Evolutionary conservation across 2,797 vertebrate species (phyloP).

Genomic region (Tadarida brasiliensis): DNA sequence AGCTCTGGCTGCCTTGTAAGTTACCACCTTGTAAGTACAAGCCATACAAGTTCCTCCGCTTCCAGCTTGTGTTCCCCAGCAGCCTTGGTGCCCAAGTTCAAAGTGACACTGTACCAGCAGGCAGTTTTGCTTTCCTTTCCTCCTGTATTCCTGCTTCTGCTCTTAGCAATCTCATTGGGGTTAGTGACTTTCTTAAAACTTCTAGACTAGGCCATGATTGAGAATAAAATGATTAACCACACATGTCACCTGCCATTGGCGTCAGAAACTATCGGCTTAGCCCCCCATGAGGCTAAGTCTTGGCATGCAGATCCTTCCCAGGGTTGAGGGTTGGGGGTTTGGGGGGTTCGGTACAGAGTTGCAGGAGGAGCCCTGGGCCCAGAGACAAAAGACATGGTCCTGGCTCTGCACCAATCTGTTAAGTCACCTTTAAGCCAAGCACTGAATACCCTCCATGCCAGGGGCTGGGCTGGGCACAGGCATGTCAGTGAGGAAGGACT

Average conservation of each 20-base stretch:
- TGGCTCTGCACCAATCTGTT: not conserved
- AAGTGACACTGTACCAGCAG: not conserved
- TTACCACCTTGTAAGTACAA: not conserved
- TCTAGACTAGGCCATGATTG: not conserved
- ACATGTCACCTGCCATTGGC: rapidly evolving
- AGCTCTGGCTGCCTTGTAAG: not conserved
- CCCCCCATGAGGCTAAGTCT: not conserved
- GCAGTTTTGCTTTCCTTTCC: not conserved
- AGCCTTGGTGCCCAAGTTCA: conserved; percentile 27
- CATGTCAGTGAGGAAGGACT: not conserved
- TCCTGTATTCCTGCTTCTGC: not conserved
- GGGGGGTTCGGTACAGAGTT: no score
- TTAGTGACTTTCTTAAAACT: not conserved
- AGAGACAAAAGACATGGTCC: not conserved
- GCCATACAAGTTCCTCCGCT: not conserved
- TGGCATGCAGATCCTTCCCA: not conserved
- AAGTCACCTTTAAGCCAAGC: not conserved
- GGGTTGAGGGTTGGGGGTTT: not conserved
- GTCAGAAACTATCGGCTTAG: no score
- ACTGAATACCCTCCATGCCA: not conserved
- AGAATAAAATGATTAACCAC: not conserved
- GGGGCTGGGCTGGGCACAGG: no score
- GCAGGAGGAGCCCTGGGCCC: not conserved
- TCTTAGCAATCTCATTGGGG: not conserved
- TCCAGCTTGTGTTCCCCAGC: not conserved